Percentiles rank a stretch among this genome's conserved stretches.
These are phyloP conservation scores for Motacilla alba DNA, from an alignment of 2,113 vertebrate species.

Conservation along the genomic window DNA sequence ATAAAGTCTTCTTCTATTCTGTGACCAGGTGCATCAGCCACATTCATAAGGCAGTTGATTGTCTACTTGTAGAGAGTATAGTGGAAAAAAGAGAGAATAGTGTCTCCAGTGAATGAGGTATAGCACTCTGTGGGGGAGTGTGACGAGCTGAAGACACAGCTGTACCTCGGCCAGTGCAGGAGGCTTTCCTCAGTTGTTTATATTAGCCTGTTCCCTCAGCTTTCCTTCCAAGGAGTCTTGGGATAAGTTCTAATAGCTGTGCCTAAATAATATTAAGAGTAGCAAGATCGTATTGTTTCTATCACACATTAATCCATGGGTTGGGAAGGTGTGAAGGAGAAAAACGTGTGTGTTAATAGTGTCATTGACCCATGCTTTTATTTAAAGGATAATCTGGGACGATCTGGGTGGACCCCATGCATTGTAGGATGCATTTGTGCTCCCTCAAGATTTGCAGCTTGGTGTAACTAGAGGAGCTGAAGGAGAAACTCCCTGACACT, in stretches of 20 bases:
- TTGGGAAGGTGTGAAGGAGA: background rate
- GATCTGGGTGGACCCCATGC: constrained; percentile 71
- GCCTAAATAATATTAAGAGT: background rate
- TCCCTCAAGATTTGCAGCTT: constrained; percentile 73
- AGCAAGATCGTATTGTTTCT: background rate
- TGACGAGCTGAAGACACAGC: background rate
- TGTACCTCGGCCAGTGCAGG: background rate
- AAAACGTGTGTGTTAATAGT: background rate
- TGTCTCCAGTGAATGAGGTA: background rate
- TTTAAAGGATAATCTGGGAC: constrained; percentile 29
- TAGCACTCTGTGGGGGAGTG: background rate
- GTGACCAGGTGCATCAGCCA: background rate
- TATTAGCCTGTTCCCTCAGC: background rate
- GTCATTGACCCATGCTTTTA: background rate
- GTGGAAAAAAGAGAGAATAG: background rate
- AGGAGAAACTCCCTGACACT: constrained; percentile 71
- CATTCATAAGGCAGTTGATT: background rate
- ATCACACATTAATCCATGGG: background rate
- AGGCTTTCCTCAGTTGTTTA: background rate
- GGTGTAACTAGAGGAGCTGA: constrained; percentile 66
- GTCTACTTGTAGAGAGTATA: background rate
- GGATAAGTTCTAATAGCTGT: background rate
- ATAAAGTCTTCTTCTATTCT: background rate
- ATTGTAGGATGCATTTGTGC: constrained; percentile 68
- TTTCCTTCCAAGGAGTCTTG: background rate